Percentiles rank a stretch among this genome's conserved stretches.
phyloP scores from a whole-genome alignment of 2,113 vertebrate genomes.

The Mormoops blainvillei region DNA sequence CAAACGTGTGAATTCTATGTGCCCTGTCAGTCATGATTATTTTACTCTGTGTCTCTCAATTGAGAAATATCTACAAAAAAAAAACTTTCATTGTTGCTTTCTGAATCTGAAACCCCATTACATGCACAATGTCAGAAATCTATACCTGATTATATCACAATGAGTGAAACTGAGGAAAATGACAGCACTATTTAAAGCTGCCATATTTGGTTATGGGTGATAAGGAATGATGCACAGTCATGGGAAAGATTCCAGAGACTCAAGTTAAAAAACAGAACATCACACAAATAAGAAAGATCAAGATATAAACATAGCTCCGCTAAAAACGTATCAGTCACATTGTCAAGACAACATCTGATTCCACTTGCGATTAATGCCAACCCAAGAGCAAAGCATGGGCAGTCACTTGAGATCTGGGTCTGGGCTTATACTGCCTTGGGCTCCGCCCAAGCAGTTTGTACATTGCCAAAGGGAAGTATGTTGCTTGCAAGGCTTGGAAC shows the following conservation, averaged over 20 bases:
- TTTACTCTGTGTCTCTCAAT: background rate
- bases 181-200: conserved; percentile 80
- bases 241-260: conserved; percentile 64
- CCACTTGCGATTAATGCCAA: conserved; percentile 32
- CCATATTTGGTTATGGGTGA: conserved; percentile 79
- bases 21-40: background rate
- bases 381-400: background rate
- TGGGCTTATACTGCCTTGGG: background rate
- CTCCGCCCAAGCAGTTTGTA: background rate
- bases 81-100: conserved; percentile 32
- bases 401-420: background rate
- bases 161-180: conserved; percentile 82
- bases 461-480: background rate
- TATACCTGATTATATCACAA: conserved; percentile 88
- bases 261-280: conserved; percentile 62
- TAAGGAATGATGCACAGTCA: conserved; percentile 54
- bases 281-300: conserved; percentile 46
- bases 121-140: conserved; percentile 80
- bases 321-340: conserved; percentile 54
- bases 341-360: conserved; percentile 67
- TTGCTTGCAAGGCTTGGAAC: background rate
- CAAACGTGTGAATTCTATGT: background rate
- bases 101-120: conserved; percentile 76
- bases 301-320: conserved; percentile 41
- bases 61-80: background rate